Percentiles rank a stretch among this genome's conserved stretches.
phyloP scores from a whole-genome alignment of 1,140 invertebrate species.

The Coelopa frigida region DNA sequence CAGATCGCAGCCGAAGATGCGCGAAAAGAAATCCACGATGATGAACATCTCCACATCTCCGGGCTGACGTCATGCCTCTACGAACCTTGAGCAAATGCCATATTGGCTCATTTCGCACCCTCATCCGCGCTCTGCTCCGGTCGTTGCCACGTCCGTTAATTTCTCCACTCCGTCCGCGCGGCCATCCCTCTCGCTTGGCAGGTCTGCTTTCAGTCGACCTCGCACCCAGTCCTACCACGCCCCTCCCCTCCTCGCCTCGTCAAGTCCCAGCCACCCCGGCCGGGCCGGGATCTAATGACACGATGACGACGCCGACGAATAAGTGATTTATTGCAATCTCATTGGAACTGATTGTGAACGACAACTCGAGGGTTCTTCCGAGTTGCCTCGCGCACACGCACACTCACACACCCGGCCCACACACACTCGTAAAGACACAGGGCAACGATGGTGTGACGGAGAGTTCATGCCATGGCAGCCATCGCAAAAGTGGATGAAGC shows the following conservation, averaged over 20 bases:
- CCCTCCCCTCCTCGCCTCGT: too few relatives aligned
- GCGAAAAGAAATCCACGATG: neutral
- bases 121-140: too few relatives aligned
- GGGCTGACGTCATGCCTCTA: slow-evolving; percentile 6
- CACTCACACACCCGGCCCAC: too few relatives aligned
- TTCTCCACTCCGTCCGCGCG: too few relatives aligned
- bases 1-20: neutral
- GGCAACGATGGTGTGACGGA: neutral
- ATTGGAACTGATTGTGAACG: slow-evolving; percentile 33
- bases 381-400: neutral
- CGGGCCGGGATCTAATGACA: slow-evolving; percentile 7
- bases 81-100: slow-evolving; percentile 2
- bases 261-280: neutral
- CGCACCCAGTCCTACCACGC: too few relatives aligned
- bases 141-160: too few relatives aligned
- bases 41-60: neutral
- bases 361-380: slow-evolving; percentile 13
- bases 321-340: slow-evolving; percentile 35
- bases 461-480: neutral
- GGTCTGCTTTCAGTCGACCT: too few relatives aligned
- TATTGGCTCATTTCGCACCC: slow-evolving; percentile 1
- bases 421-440: too few relatives aligned
- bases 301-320: slow-evolving; percentile 13
- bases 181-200: too few relatives aligned
- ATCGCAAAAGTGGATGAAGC: slow-evolving; percentile 5